Conservation (phyloP, 2,888 invertebrate genomes). For the Diaphora mendica region DNA sequence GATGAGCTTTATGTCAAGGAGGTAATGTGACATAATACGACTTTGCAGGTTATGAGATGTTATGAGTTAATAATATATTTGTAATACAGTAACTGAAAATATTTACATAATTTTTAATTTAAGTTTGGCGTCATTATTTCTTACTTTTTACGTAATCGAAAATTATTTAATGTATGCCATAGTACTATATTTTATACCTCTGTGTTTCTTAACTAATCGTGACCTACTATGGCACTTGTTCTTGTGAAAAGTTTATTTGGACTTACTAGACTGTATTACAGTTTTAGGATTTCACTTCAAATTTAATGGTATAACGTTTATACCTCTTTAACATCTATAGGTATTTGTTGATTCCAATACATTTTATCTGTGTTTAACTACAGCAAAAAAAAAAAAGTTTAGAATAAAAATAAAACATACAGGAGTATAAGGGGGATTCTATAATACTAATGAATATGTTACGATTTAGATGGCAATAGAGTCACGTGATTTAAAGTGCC, state of each 20-base stretch:
- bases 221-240: not conserved
- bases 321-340: not conserved
- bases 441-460: no score
- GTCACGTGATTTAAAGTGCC: not conserved
- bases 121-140: not conserved
- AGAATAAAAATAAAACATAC: no score
- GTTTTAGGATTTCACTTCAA: not conserved
- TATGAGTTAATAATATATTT: not conserved
- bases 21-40: conserved; percentile 19
- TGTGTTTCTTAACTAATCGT: not conserved
- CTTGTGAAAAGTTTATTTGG: no score
- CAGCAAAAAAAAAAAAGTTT: no score
- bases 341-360: not conserved
- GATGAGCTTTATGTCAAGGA: conserved; percentile 27
- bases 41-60: not conserved
- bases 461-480: no score
- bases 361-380: no score
- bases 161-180: not conserved
- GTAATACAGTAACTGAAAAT: not conserved
- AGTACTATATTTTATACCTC: not conserved
- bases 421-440: no score
- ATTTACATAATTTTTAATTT: not conserved
- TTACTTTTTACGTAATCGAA: not conserved
- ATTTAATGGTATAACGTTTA: not conserved
- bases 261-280: no score